A percentile compares a stretch with the other conserved stretches of the same genome.
These are phyloP conservation scores for Bolborhynchus lineola DNA, from an alignment of 2,113 vertebrate genomes.

Conservation along the genomic window DNA sequence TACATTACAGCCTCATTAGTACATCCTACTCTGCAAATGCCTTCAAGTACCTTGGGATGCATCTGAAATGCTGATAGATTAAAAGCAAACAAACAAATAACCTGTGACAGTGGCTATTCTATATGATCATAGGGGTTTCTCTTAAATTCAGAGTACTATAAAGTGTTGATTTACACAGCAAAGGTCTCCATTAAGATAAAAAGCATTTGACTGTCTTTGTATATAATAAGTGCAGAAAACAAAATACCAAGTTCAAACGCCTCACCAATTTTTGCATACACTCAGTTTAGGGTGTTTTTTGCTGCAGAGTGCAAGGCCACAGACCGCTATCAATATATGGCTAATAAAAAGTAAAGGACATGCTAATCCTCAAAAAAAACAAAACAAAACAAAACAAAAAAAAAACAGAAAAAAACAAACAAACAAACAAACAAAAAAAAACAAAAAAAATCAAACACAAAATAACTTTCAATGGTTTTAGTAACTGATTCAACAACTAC, in stretches of 20 bases:
- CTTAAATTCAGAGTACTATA: neutral
- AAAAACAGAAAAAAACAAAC: neutral
- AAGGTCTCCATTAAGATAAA: neutral
- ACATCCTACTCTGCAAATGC: neutral
- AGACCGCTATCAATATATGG: too few relatives aligned
- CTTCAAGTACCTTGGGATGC: neutral
- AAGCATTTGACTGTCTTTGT: neutral
- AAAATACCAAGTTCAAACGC: neutral
- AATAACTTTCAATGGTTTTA: neutral
- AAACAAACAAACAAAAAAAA: too few relatives aligned
- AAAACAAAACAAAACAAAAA: too few relatives aligned
- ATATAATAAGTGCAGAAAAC: neutral
- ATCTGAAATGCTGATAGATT: neutral
- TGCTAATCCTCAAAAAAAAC: neutral
- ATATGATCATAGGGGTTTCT: accelerated
- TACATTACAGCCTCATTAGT: neutral
- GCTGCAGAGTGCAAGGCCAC: neutral
- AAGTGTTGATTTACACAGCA: neutral
- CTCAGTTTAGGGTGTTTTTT: neutral
- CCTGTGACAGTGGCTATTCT: accelerated
- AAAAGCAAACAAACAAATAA: neutral
- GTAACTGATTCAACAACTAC: neutral
- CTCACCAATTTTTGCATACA: neutral
- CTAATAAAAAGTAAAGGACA: neutral
- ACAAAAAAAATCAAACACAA: neutral